Conservation (phyloP, 2,888 invertebrate genomes). For the Epirrhoe alternata region DNA sequence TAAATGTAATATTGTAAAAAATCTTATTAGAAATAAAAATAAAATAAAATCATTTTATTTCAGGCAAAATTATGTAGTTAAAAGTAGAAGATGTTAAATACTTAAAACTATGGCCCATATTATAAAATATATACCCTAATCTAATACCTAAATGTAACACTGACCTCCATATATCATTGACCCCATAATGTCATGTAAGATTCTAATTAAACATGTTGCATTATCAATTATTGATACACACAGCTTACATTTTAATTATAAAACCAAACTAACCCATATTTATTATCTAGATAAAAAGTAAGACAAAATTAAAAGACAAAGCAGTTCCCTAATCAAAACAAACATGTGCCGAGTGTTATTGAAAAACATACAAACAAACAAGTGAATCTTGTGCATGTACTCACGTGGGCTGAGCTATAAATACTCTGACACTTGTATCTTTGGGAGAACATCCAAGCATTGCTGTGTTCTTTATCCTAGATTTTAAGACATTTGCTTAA, state of each 20-base stretch:
- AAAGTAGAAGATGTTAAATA: too few species aligned
- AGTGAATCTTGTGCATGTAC: slow-evolving; percentile 51
- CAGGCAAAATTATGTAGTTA: too few species aligned
- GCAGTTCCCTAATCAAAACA: slow-evolving; percentile 23
- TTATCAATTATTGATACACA: neutral
- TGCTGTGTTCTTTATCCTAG: slow-evolving; percentile 25
- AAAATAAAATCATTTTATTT: too few species aligned
- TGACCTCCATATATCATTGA: neutral
- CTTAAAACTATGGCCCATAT: too few species aligned
- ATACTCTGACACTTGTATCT: slow-evolving; percentile 65
- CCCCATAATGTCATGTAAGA: neutral
- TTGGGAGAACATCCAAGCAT: slow-evolving; percentile 27
- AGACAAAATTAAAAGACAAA: neutral
- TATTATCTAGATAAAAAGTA: neutral
- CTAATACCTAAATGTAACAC: too few species aligned
- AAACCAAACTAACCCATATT: neutral
- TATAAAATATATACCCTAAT: too few species aligned
- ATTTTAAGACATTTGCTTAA: slow-evolving; percentile 1
- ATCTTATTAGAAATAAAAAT: too few species aligned
- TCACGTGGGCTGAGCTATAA: slow-evolving; percentile 77
- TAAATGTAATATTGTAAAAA: too few species aligned
- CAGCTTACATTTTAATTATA: neutral
- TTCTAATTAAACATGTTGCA: neutral
- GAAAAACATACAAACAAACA: slow-evolving; percentile 44
- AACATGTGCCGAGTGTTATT: slow-evolving; percentile 31